phyloP scores from a whole-genome alignment of 2,797 vertebrate genomes.

The Tamandua tetradactyla region DNA sequence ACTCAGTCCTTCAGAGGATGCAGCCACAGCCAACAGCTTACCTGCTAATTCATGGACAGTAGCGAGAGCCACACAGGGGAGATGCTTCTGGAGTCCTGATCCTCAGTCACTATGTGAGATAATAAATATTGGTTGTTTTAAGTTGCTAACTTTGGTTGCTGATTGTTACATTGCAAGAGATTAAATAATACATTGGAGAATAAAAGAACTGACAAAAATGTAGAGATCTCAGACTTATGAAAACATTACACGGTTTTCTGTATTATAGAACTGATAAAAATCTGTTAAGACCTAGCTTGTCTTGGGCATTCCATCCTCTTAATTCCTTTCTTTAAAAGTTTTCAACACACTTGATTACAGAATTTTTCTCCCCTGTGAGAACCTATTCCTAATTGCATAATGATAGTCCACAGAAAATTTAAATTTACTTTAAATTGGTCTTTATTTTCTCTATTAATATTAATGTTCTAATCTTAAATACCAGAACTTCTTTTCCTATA shows the following conservation, averaged over 20 bases:
- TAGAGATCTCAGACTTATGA: not conserved
- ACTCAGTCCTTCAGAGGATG: not conserved
- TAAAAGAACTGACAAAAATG: not conserved
- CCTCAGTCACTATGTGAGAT: not conserved
- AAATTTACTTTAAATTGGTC: constrained; percentile 26
- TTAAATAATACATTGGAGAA: not conserved
- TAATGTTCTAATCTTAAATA: constrained; percentile 39
- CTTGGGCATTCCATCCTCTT: not conserved
- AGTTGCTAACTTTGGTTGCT: not conserved
- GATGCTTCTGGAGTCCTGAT: not conserved
- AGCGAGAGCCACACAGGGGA: not conserved
- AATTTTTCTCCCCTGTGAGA: constrained; percentile 1
- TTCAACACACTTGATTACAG: not conserved
- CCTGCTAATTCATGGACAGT: not conserved
- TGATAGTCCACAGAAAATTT: not conserved
- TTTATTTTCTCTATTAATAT: constrained; percentile 44
- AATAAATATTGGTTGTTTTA: not conserved
- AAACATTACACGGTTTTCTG: not conserved
- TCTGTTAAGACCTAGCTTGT: not conserved
- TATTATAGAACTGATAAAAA: constrained; percentile 36
- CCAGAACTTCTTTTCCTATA: constrained; percentile 20
- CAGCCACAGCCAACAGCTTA: not conserved
- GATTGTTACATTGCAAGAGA: not conserved
- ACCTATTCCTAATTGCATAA: constrained; percentile 10
- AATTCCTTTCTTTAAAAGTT: not conserved